A percentile compares a stretch with the other conserved stretches of the same genome.
These are phyloP conservation scores for Prunella himalayana DNA, from an alignment of 2,113 vertebrate species.

Conservation along the genomic window DNA sequence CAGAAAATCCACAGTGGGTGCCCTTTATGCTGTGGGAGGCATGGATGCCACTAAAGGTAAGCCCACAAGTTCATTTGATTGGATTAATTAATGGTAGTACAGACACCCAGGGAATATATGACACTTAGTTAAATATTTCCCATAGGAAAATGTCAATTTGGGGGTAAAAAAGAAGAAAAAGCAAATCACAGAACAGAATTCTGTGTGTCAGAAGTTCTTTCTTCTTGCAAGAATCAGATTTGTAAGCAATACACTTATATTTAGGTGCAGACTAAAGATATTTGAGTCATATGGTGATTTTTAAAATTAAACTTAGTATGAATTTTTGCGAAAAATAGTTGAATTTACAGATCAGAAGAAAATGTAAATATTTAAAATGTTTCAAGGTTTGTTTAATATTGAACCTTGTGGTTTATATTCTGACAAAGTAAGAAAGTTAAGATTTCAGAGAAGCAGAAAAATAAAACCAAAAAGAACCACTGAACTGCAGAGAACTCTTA, in stretches of 20 bases:
- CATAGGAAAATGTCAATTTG: not conserved
- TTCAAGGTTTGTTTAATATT: not conserved
- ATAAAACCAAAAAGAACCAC: not conserved
- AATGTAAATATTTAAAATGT: not conserved
- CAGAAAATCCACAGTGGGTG: constrained; percentile 95
- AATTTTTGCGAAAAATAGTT: not conserved
- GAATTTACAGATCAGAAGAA: not conserved
- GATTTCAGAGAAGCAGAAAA: not conserved
- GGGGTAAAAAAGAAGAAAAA: not conserved
- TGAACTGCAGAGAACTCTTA: not conserved
- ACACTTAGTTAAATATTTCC: not conserved
- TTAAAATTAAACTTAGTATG: not conserved
- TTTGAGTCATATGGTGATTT: not conserved
- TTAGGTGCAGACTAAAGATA: not conserved
- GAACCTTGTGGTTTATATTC: not conserved
- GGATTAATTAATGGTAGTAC: not conserved
- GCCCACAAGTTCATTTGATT: not conserved
- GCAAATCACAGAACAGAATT: not conserved
- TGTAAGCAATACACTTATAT: not conserved
- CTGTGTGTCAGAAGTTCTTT: not conserved
- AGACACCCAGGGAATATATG: rapidly evolving
- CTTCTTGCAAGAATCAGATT: not conserved
- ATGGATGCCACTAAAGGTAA: constrained; percentile 95
- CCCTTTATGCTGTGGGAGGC: constrained; percentile 93
- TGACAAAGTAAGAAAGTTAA: not conserved